Evolutionary conservation across 2,888 invertebrate species (phyloP), one percentile per base, ranked within the genome.

Genomic region (Crocallis elinguaria): DNA sequence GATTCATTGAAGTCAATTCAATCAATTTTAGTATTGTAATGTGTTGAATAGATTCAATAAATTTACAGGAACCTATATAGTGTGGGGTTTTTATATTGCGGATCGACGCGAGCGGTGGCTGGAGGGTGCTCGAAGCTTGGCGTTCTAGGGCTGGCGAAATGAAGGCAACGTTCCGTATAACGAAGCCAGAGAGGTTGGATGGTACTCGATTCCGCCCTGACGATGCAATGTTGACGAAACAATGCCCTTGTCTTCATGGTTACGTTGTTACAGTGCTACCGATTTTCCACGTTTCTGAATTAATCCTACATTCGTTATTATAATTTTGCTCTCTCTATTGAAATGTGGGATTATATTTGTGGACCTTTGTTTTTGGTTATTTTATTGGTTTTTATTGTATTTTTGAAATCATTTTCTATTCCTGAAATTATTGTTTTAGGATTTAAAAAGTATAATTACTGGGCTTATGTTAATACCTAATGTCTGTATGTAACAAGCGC

Each of bases 191-290:
- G 41, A 6, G 13, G 13, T 17, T 79, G 71, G 69, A 86, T 78
- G 79, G 69, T 68, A 57, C 86, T 86, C 68, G 71, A 81, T 74
- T 68, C 69, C 61, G 60, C 38, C 44, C 39, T 45, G 51, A 72
- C 64, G 67, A 60, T 68, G 78, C 75, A 64, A 66, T 84, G 80
- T 84, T 83, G 84, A 79, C 72, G 75, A 81, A 82, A 86, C 85
- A 86, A 80, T 75, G 74, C 48, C 46, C 60, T 59, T 57, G 46
- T 36, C 41, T 52, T 36, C 46, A 19, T 33, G 45, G 46, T 42
- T 45, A 52, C 39, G 35, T 45, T 46, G 39, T 32, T 46, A 23
- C 23, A 44, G 25, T 17, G 5, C 44, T 38, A 45, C 45, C 33
- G 37, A 50, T 45, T 52, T 52, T 35, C 39, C 14, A 41, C 17